Percentiles rank a stretch among this genome's conserved stretches.
Evolutionary conservation across 2,113 vertebrate species (phyloP).

Genomic region (Rhynchopsitta pachyrhyncha): DNA sequence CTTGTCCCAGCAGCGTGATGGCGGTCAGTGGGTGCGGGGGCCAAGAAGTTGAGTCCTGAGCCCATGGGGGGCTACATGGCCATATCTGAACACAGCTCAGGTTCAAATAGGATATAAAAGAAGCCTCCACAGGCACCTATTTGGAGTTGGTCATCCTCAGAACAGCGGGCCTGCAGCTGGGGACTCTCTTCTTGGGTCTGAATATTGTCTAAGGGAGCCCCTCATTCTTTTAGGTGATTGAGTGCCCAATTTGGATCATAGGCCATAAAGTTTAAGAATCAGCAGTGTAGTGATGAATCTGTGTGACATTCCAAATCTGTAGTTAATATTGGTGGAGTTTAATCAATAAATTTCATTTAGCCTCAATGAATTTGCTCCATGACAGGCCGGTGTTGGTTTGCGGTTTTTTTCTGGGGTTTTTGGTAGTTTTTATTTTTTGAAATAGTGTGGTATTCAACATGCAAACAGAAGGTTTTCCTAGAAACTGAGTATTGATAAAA

Average conservation of each 20-base stretch:
- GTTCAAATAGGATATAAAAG: background rate
- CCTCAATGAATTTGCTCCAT: background rate
- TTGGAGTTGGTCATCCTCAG: background rate
- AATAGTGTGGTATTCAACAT: background rate
- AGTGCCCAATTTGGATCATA: background rate
- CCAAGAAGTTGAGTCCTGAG: background rate
- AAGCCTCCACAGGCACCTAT: background rate
- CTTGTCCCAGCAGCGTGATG: background rate
- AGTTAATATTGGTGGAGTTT: background rate
- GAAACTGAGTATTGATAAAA: background rate
- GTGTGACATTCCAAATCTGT: background rate
- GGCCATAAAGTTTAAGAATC: background rate
- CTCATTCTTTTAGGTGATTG: background rate
- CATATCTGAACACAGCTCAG: background rate
- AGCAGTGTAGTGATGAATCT: background rate
- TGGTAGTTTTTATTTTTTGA: background rate
- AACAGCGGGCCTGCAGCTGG: background rate
- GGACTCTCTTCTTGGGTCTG: background rate
- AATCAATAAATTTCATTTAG: background rate
- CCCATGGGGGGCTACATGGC: background rate
- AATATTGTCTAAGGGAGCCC: background rate
- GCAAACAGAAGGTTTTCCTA: background rate
- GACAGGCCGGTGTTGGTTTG: fast-evolving
- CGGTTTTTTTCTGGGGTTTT: fast-evolving
- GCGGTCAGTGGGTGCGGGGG: background rate